Conservation (phyloP, 2,797 vertebrate species). For the Euphonia xanthogaster region DNA sequence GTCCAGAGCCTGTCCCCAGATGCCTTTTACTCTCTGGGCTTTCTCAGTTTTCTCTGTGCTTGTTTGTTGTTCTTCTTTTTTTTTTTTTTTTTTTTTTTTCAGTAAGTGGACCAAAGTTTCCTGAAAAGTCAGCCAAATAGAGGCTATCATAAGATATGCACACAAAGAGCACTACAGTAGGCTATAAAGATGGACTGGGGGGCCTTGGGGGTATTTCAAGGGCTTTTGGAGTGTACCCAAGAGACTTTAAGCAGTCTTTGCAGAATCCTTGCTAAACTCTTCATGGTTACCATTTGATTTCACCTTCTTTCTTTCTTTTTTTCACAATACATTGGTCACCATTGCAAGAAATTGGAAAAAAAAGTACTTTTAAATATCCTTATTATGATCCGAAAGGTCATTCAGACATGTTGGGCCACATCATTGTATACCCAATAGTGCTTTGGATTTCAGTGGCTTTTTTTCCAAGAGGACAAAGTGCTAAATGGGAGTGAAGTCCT, state of each 20-base stretch:
- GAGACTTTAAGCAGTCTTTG: not conserved
- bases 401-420: not conserved
- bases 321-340: not conserved
- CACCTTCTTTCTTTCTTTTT: not conserved
- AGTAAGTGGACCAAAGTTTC: not conserved
- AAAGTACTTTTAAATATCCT: not conserved
- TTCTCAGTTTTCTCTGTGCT: not conserved
- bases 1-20: not conserved
- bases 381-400: not conserved
- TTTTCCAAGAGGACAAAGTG: not conserved
- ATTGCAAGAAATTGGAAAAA: not conserved
- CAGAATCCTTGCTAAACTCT: not conserved
- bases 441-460: not conserved
- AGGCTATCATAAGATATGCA: not conserved
- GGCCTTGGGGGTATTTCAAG: not conserved
- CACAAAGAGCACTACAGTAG: not conserved
- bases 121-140: not conserved
- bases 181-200: not conserved
- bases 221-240: not conserved
- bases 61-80: not conserved
- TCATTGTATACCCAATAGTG: not conserved
- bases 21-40: not conserved
- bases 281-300: not conserved
- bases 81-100: not conserved
- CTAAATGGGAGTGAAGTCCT: not conserved